Conservation (phyloP, 2,888 invertebrate species). For the Urechis unicinctus region DNA sequence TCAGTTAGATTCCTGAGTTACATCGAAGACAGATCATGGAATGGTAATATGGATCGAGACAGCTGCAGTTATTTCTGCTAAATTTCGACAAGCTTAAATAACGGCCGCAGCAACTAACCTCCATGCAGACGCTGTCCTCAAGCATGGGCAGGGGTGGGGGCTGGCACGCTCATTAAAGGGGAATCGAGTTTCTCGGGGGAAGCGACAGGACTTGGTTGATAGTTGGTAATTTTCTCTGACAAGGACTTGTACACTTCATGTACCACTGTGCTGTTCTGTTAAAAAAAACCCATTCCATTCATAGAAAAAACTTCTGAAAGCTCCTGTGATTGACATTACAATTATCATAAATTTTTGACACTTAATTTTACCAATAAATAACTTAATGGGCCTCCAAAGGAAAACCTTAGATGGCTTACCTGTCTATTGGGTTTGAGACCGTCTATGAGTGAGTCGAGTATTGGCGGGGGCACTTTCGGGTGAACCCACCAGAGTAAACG, state of each 20-base stretch:
- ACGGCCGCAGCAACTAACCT: no score
- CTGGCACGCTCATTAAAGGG: constrained; percentile 77
- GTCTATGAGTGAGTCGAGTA: constrained; percentile 75
- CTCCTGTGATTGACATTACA: background rate
- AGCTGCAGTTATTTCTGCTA: no score
- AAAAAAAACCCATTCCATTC: background rate
- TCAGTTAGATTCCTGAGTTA: no score
- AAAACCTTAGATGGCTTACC: constrained; percentile 23
- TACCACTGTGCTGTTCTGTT: constrained; percentile 76
- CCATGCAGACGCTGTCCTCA: no score
- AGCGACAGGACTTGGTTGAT: constrained; percentile 61
- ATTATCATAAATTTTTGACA: no score
- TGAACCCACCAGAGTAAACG: constrained; percentile 87
- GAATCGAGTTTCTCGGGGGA: constrained; percentile 71
- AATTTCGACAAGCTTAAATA: no score
- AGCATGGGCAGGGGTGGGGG: constrained; percentile 64
- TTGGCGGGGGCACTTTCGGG: constrained; percentile 71
- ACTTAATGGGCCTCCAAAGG: background rate
- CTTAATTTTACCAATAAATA: no score
- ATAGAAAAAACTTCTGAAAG: no score
- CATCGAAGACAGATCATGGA: no score
- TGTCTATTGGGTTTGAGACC: constrained; percentile 58
- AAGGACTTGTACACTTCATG: constrained; percentile 72
- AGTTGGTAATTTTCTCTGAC: constrained; percentile 70
- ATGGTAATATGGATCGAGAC: no score